These are phyloP conservation scores for Harpagifer antarcticus DNA, from an alignment of 2,797 vertebrate genomes.

Conservation along the genomic window DNA sequence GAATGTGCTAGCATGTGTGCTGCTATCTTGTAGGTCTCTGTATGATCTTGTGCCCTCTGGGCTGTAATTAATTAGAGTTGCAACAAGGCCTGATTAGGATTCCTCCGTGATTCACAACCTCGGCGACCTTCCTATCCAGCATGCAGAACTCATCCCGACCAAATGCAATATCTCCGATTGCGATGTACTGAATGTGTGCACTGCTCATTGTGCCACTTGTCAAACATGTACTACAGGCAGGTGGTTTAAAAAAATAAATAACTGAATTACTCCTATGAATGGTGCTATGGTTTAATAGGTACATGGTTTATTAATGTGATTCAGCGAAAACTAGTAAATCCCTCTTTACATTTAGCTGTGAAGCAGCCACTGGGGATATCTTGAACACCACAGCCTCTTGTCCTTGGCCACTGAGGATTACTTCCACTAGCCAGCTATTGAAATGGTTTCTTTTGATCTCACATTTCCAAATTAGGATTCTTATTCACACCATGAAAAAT, in stretches of 20 bases:
- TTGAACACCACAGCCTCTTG: conserved; percentile 63
- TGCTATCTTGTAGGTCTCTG: conserved; percentile 50
- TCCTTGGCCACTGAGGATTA: conserved; percentile 80
- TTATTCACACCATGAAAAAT: conserved; percentile 92
- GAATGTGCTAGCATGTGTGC: conserved; percentile 54
- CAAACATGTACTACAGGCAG: conserved; percentile 22
- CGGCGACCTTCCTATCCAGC: conserved; percentile 69
- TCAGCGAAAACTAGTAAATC: conserved; percentile 54
- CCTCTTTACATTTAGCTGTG: conserved; percentile 62
- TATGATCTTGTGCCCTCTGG: conserved; percentile 77
- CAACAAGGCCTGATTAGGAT: conserved; percentile 82
- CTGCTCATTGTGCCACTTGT: conserved; percentile 59
- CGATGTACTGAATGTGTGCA: conserved; percentile 27
- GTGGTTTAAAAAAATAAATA: conserved; percentile 12
- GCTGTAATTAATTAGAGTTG: conserved; percentile 84
- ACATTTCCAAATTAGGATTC: conserved; percentile 92
- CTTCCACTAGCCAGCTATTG: conserved; percentile 81
- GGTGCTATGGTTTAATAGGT: conserved; percentile 51
- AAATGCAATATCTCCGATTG: conserved; percentile 44
- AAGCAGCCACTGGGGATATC: conserved; percentile 62
- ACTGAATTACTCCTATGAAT: conserved; percentile 27
- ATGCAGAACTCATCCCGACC: conserved; percentile 53
- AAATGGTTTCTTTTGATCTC: conserved; percentile 91
- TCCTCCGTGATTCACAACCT: conserved; percentile 74
- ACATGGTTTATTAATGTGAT: conserved; percentile 66